Evolutionary conservation across 2,797 vertebrate species (phyloP).

Genomic region (Gambusia yucatana): DNA sequence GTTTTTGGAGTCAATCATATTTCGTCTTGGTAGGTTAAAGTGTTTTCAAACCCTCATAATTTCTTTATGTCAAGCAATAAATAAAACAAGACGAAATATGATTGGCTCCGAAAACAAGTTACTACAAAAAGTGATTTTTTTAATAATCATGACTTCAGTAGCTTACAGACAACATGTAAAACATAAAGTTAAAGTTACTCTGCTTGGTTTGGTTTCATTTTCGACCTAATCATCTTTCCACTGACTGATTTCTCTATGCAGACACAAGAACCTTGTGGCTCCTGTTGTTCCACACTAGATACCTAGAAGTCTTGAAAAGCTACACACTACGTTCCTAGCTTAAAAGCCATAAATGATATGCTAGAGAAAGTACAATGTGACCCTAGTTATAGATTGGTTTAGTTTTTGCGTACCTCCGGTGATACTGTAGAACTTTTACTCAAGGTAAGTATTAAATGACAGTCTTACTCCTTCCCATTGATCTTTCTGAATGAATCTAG

Average conservation of each 20-base stretch:
- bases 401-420: background rate
- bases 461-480: background rate
- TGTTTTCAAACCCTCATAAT: background rate
- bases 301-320: background rate
- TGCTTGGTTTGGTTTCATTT: too few relatives aligned
- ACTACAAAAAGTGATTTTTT: too few relatives aligned
- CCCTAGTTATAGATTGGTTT: background rate
- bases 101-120: too few relatives aligned
- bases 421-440: background rate
- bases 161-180: too few relatives aligned
- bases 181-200: too few relatives aligned
- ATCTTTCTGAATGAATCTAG: background rate
- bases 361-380: background rate
- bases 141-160: too few relatives aligned
- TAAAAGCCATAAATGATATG: background rate
- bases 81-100: too few relatives aligned
- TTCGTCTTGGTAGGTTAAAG: background rate
- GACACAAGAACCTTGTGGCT: background rate
- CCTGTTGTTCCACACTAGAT: background rate
- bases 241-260: background rate
- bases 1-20: background rate
- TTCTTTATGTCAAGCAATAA: too few relatives aligned
- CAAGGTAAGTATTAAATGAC: background rate
- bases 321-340: background rate
- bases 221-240: too few relatives aligned